Conservation (phyloP, 2,113 vertebrate species). For the Paramormyrops kingsleyae region DNA sequence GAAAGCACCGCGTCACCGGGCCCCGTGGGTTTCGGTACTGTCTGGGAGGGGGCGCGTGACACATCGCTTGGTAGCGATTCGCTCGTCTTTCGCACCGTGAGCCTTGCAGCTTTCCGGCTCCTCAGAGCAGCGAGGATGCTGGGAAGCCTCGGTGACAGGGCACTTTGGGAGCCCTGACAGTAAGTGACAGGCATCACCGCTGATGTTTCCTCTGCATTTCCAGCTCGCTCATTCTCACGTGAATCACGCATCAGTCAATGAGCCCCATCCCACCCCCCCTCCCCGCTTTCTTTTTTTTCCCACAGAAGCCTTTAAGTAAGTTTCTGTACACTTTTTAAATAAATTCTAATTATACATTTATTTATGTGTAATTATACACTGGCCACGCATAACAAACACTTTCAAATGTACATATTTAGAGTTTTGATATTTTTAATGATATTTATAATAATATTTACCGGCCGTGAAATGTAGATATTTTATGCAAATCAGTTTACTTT, state of each 20-base stretch:
- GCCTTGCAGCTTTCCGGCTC: not conserved
- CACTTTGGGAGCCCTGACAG: not conserved
- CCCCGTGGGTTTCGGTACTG: conserved; percentile 38
- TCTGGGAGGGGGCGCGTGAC: conserved; percentile 18
- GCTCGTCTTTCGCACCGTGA: too few species aligned
- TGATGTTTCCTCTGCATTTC: not conserved
- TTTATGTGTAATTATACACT: not conserved
- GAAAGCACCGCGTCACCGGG: conserved; percentile 27
- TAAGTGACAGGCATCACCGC: not conserved
- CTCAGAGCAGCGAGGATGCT: not conserved
- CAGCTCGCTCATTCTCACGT: not conserved
- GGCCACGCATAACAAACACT: not conserved
- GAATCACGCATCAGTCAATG: not conserved
- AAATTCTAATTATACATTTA: not conserved
- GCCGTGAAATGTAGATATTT: not conserved
- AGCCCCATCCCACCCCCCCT: not conserved
- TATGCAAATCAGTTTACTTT: not conserved
- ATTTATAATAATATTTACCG: not conserved
- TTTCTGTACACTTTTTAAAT: not conserved
- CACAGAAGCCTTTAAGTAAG: not conserved
- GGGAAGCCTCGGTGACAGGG: not conserved
- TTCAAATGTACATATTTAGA: not conserved
- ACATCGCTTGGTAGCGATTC: not conserved
- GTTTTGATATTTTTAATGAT: not conserved
- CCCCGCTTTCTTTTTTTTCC: not conserved